Conservation (phyloP, 2,797 vertebrate species). For the Melopsittacus undulatus region DNA sequence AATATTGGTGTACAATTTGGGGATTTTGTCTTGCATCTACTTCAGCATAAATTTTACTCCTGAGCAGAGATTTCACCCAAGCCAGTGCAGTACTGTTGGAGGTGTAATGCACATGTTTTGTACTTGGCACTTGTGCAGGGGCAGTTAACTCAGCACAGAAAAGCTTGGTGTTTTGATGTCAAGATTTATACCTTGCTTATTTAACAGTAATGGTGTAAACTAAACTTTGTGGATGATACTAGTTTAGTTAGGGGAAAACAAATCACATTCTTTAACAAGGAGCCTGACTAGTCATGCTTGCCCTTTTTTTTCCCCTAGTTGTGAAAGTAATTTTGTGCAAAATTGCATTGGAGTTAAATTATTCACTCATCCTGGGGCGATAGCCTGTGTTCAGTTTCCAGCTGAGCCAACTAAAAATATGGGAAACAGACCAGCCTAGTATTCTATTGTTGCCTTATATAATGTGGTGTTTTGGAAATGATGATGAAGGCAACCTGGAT, state of each 20-base stretch:
- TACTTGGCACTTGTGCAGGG: background rate
- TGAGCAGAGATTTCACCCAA: background rate
- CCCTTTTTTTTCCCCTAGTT: background rate
- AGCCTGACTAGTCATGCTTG: background rate
- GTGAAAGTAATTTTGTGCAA: constrained; percentile 46
- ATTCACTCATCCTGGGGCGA: constrained; percentile 45
- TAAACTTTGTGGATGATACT: background rate
- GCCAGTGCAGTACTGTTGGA: background rate
- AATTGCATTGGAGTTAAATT: constrained; percentile 48
- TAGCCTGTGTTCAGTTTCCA: constrained; percentile 49
- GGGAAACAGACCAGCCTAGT: constrained; percentile 44
- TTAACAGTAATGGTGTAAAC: background rate
- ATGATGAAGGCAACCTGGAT: constrained; percentile 52
- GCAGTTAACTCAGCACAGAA: background rate
- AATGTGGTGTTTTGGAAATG: constrained; percentile 49
- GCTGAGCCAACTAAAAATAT: constrained; percentile 42
- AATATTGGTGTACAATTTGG: background rate
- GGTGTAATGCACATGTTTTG: background rate
- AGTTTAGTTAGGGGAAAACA: accelerated
- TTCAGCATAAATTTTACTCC: constrained; percentile 13
- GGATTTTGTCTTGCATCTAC: constrained; percentile 22
- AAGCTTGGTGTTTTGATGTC: background rate
- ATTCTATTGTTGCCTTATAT: constrained; percentile 49
- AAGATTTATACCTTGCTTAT: background rate
- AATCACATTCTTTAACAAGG: background rate